These are phyloP conservation scores for Sinopyrophorus schimmeli DNA, from an alignment of 2,888 invertebrate genomes.

Conservation along the genomic window DNA sequence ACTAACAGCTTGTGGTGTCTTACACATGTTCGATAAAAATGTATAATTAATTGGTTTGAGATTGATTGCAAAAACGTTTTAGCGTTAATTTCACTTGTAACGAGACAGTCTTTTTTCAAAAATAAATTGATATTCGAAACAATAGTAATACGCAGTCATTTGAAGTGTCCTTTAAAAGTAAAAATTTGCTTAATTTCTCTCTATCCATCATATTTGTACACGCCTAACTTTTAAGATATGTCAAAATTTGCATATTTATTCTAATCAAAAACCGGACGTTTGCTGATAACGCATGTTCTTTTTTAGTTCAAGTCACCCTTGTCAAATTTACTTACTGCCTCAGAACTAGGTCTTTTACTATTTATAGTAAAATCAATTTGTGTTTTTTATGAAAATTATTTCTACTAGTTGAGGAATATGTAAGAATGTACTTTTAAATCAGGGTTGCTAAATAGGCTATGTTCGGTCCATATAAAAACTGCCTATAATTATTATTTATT, in stretches of 20 bases:
- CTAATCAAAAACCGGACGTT: constrained; percentile 14
- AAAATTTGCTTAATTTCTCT: constrained; percentile 2
- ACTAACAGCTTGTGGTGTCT: not conserved
- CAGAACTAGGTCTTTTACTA: too few species aligned
- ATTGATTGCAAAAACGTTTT: too few species aligned
- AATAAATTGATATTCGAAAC: constrained; percentile 1
- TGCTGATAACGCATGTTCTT: constrained; percentile 11
- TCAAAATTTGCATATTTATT: constrained; percentile 10
- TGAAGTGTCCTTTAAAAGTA: constrained; percentile 3
- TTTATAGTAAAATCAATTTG: too few species aligned
- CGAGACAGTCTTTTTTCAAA: not conserved
- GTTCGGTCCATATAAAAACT: too few species aligned
- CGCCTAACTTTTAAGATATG: not conserved
- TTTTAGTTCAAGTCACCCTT: constrained; percentile 20
- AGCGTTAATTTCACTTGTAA: too few species aligned
- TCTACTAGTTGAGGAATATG: too few species aligned
- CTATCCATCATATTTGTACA: constrained; percentile 7
- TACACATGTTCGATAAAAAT: constrained; percentile 7
- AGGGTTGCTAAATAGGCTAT: too few species aligned
- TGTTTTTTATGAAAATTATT: too few species aligned
- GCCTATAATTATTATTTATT: too few species aligned
- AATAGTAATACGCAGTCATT: constrained; percentile 1
- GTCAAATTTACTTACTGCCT: constrained; percentile 19
- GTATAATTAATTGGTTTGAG: too few species aligned
- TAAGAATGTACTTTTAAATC: too few species aligned